Evolutionary conservation across 1,140 invertebrate genomes (phyloP).

Genomic region (Diploscapter pachys): DNA sequence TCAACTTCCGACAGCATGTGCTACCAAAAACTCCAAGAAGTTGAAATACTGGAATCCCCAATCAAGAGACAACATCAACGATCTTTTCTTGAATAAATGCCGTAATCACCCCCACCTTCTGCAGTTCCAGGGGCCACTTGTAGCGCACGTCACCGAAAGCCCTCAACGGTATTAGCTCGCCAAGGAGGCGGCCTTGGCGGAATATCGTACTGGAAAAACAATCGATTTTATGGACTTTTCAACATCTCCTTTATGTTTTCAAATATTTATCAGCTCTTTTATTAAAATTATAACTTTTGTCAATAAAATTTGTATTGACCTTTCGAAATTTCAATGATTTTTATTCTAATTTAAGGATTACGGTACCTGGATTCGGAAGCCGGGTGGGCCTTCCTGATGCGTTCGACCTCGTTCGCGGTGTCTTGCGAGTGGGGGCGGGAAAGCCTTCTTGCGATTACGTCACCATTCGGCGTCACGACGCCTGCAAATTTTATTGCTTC

Average conservation of each 20-base stretch:
- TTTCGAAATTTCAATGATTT: too few species aligned
- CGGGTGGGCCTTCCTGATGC: conserved; percentile 75
- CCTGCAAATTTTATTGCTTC: background rate
- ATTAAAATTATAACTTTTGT: too few species aligned
- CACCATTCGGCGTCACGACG: conserved; percentile 39
- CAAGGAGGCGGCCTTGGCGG: conserved; percentile 73
- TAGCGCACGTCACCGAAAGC: conserved; percentile 95
- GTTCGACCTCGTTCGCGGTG: conserved; percentile 74
- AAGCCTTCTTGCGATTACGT: conserved; percentile 74
- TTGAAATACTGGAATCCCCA: too few species aligned
- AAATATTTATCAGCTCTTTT: too few species aligned
- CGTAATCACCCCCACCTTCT: conserved; percentile 62
- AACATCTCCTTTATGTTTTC: too few species aligned
- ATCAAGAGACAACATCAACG: too few species aligned
- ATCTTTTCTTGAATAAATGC: background rate
- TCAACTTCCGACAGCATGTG: too few species aligned
- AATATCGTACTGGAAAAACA: conserved; percentile 8
- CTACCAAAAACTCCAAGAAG: too few species aligned
- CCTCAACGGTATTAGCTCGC: conserved; percentile 85
- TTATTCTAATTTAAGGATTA: too few species aligned
- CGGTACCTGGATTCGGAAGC: conserved; percentile 66
- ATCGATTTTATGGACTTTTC: too few species aligned
- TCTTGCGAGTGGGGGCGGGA: conserved; percentile 84
- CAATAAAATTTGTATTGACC: too few species aligned
- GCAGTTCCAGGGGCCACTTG: conserved; percentile 80